Base-by-base conservation (phyloP, 2,888 invertebrate species). In the Pandemis heparana region DNA sequence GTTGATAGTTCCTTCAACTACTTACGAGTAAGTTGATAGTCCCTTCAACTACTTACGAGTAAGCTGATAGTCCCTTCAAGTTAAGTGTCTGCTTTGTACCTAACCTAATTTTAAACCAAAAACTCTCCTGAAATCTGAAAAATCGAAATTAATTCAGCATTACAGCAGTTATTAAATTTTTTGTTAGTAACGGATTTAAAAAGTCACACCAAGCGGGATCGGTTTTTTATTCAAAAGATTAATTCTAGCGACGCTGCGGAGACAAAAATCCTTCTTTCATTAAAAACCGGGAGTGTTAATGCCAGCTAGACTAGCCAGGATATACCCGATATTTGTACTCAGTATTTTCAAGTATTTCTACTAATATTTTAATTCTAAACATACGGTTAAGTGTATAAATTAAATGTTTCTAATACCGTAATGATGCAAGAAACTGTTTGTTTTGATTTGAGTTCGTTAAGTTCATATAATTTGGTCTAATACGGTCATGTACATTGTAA, bases 201-300 rank as follows among this genome's bases (percentile, higher is more conserved):
- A 63, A 73, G 68, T 59, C 73, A 41, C 61, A 23, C 46, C 23
- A 4, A 8, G 23, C 38, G 39, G 39, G 66, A 18, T 18, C 32
- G 41, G 43, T 56, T 69, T 69, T 73, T 69, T 69, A 73, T 63
- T 63, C 69, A 69, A 73, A 69, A 60, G 73, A 69, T 73, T 69
- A 73, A 69, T 73, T 69, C 69, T 51, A 64, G 64, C 64, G n/a
- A 51, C 64, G 68, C 69, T 38, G 64, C 69, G 69, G 69, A 41
- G 69, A 69, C 73, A 74, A 69, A 74, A 74, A 74, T 69, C 51
- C 73, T 39, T 60, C 68, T 69, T 72, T 73, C 64, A 64, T 73
- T 73, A 73, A 73, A 73, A 73, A 64, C 48, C 14, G 59, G 59
- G 68, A 56, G 59, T 39, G 56, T 8, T 59, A 59, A 68, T 59